Evolutionary conservation across 2,888 invertebrate species (phyloP), one percentile per base, ranked within the genome.

Genomic region (Monochamus alternatus): DNA sequence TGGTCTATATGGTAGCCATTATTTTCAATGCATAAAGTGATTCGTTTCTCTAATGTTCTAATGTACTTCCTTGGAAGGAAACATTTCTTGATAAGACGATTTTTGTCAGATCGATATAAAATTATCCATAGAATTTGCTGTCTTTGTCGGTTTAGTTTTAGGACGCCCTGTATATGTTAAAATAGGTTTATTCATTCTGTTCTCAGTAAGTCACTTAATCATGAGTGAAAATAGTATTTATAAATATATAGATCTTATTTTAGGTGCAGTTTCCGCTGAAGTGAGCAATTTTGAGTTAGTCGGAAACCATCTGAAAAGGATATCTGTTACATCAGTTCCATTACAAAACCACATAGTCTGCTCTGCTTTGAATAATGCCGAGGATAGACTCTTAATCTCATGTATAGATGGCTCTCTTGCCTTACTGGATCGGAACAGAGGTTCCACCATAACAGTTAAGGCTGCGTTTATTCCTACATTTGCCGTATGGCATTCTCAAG

Each of bases 331-430:
- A 38, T 93, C 94, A 0, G 93, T 95, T 83, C 92, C 92, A 79
- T 90, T 93, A 83, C 94, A 93, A 86, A 93, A 94, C 12, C 93
- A 93, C 87, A 92, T 94, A 79, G 90, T 93, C 82, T 93, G 93
- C 85, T 89, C 93, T 89, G 89, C 91, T 84, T 91, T 94, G 84
- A 95, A 93, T 84, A 93, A 94, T 85, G 94, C 94, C 87, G 93
- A 94, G 83, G 93, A 94, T 83, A 84, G 86, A 74, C 89, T 97
- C 8, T 89, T 97, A 38, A 88, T 96, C 62, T 96, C 96, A 8
- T 97, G 97, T 85, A 94, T 95, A 66, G 97, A 97, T 89, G 95
- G 95, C 5, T 94, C 96, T 3, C 89, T 98, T 77, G 95, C 95
- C 58, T 89, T 97, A 32, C 92, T 96, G 83, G 96, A 97, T 89